Percentiles rank a stretch among this genome's conserved stretches.
These are phyloP conservation scores for Myocastor coypus DNA, from an alignment of 2,113 vertebrate species.

Conservation along the genomic window DNA sequence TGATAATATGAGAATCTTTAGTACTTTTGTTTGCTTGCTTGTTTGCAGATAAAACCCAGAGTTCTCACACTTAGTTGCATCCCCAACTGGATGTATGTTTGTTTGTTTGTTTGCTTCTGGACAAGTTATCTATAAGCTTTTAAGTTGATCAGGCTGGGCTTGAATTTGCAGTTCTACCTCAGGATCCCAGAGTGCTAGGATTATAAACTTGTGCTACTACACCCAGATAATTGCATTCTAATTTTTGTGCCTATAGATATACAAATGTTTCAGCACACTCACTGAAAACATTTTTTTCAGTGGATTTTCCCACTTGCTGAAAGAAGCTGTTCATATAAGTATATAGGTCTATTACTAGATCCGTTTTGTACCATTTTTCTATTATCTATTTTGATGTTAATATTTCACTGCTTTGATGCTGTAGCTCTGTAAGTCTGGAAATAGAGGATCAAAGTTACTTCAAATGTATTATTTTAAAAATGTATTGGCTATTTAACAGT, in stretches of 20 bases:
- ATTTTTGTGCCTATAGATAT: not conserved
- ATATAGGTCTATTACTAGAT: not conserved
- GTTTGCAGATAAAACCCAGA: not conserved
- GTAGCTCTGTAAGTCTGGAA: not conserved
- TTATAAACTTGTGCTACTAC: not conserved
- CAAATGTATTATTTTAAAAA: not conserved
- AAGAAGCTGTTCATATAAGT: not conserved
- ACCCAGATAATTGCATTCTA: not conserved
- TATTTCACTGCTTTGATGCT: not conserved
- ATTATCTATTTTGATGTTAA: not conserved
- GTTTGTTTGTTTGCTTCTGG: not conserved
- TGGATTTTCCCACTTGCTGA: not conserved
- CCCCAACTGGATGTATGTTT: not conserved
- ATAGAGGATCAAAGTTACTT: not conserved
- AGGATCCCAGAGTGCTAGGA: not conserved
- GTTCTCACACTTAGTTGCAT: not conserved
- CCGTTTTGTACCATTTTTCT: not conserved
- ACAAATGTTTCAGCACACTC: not conserved
- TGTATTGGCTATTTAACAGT: not conserved
- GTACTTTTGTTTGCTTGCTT: not conserved
- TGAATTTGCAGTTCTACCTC: not conserved
- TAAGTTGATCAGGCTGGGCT: not conserved
- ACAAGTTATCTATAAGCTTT: not conserved
- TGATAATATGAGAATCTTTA: not conserved
- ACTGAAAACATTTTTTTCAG: not conserved